phyloP scores from a whole-genome alignment of 2,113 vertebrate genomes.

The Synodontis membranacea region DNA sequence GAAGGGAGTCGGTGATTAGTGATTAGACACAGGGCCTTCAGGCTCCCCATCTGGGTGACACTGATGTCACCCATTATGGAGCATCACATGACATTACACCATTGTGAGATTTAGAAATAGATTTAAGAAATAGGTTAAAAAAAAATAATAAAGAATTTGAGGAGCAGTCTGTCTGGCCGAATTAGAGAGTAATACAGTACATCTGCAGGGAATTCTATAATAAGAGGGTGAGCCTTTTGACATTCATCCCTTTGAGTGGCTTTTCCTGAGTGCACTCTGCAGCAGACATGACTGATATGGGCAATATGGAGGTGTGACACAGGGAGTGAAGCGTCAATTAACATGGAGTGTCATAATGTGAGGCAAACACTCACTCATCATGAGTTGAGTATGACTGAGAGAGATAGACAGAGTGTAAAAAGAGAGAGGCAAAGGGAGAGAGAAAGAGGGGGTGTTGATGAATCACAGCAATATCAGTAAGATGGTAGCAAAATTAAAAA shows the following conservation, averaged over 20 bases:
- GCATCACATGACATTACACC: not conserved
- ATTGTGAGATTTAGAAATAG: not conserved
- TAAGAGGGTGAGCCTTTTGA: conserved; percentile 23
- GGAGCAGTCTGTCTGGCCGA: not conserved
- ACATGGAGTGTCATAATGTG: conserved; percentile 29
- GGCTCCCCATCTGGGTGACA: not conserved
- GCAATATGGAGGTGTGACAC: conserved; percentile 32
- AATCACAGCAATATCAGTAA: conserved; percentile 34
- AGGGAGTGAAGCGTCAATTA: conserved; percentile 37
- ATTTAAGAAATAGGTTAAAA: not conserved
- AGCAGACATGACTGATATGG: conserved; percentile 22
- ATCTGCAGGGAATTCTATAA: conserved; percentile 6
- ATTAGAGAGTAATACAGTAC: not conserved
- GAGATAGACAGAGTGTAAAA: not conserved
- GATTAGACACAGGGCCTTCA: not conserved
- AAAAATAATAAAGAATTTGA: conserved; percentile 1
- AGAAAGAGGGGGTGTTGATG: conserved; percentile 4
- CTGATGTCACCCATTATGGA: not conserved
- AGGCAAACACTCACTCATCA: conserved; percentile 29
- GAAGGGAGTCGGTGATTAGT: not conserved
- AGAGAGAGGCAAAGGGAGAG: not conserved
- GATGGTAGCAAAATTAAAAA: not conserved
- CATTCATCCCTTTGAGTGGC: conserved; percentile 28
- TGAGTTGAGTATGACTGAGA: conserved; percentile 29
- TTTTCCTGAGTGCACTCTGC: conserved; percentile 21